These are phyloP conservation scores for Pagrus major DNA, from an alignment of 2,113 vertebrate species.

Conservation along the genomic window DNA sequence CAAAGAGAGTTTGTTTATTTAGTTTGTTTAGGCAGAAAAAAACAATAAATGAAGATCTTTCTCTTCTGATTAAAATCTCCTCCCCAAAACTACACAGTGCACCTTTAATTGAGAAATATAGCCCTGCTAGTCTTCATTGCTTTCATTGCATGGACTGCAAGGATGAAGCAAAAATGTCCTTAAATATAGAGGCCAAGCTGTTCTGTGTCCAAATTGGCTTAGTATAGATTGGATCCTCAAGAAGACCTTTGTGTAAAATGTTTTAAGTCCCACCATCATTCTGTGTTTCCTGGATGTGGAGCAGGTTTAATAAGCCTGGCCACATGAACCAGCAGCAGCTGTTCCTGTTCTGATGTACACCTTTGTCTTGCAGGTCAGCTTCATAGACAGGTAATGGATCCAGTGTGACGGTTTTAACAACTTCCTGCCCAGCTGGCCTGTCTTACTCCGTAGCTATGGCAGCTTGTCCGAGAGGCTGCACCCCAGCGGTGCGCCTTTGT, in stretches of 20 bases:
- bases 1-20: too few relatives aligned
- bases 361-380: constrained; percentile 55
- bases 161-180: background rate
- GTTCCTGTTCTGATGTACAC: background rate
- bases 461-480: constrained; percentile 81
- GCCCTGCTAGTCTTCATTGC: background rate
- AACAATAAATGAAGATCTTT: too few relatives aligned
- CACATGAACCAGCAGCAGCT: background rate
- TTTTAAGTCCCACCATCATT: background rate
- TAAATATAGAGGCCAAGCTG: background rate
- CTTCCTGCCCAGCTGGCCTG: constrained; percentile 40
- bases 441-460: constrained; percentile 84
- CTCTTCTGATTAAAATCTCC: too few relatives aligned
- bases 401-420: constrained; percentile 47
- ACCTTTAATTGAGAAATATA: too few relatives aligned
- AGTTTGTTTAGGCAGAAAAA: too few relatives aligned
- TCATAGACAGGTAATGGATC: constrained; percentile 66
- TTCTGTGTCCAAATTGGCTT: background rate
- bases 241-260: background rate
- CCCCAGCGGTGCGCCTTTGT: constrained; percentile 88
- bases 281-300: background rate
- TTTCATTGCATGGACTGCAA: background rate
- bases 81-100: too few relatives aligned
- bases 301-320: background rate
- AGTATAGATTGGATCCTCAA: background rate